Conservation (phyloP, 2,888 invertebrate genomes). For the Eurois occulta region DNA sequence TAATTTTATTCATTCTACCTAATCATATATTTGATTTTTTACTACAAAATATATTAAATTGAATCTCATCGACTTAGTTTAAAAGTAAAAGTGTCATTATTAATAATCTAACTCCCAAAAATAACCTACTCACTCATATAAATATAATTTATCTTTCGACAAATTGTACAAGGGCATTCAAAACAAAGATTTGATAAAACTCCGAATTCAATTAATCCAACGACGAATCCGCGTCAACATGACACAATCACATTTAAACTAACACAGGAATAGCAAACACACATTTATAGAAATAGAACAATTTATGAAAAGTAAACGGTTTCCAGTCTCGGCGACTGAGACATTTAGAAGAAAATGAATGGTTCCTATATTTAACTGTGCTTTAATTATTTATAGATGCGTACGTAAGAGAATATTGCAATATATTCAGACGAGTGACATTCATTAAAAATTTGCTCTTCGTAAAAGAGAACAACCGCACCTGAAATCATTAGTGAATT, state of each 20-base stretch:
- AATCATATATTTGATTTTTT: not conserved
- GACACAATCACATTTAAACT: conserved; percentile 30
- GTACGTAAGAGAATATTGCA: conserved; percentile 55
- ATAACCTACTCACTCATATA: not conserved
- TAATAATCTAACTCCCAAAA: not conserved
- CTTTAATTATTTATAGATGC: conserved; percentile 66
- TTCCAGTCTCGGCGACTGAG: conserved; percentile 50
- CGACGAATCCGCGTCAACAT: conserved; percentile 21
- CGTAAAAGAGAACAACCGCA: not conserved
- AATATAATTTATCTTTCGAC: not conserved
- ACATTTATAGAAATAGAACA: conserved; percentile 55
- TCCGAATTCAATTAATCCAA: conserved; percentile 11
- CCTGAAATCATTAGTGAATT: not conserved
- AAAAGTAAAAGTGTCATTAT: not conserved
- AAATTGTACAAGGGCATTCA: not conserved
- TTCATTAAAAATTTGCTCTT: conserved; percentile 46
- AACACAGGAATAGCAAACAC: conserved; percentile 37
- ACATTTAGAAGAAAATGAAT: conserved; percentile 62
- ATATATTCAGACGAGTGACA: conserved; percentile 54
- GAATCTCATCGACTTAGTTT: not conserved
- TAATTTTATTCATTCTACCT: not conserved
- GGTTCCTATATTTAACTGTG: conserved; percentile 56
- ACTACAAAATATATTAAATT: not conserved
- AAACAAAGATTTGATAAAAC: not conserved
- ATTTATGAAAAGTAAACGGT: conserved; percentile 50